Evolutionary conservation across 2,888 invertebrate genomes (phyloP), one percentile per base, ranked within the genome.

Genomic region (Nomada fabriciana): DNA sequence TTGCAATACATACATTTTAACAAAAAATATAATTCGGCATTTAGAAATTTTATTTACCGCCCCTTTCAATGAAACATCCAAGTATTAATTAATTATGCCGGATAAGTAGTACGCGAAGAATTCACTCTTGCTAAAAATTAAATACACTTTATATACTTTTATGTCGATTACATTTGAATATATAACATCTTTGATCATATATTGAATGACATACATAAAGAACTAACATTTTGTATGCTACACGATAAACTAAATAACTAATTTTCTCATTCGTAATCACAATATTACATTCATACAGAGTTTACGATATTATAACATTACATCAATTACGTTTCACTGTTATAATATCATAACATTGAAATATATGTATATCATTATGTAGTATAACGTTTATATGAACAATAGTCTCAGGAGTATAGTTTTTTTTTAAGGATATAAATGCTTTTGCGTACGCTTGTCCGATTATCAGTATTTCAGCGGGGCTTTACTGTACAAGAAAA

Each of bases 71-170:
- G 20, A 36, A 60, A 67, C 7, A n/a, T 55, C 1, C 10, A 55
- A n/a, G 53, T 53, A 53, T 20, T n/a, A 67, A 43, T 64, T 36
- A 67, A 74, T 53, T 20, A 13, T 36, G 53, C 23, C n/a, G 43
- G 15, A 25, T 42, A 50, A 25, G 13, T 43, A 25, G 43, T 52
- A 50, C 42, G 67, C 29, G 53, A 50, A 64, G 23, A 53, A 71
- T 55, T 52, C 53, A 7, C 43, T 18, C 47, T 76, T 79, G 59
- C 80, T 87, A 80, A 67, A 86, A 87, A 76, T 79, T 82, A 87
- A 87, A 86, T 76, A 79, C 67, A 72, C 59, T 79, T 80, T 80
- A 86, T 80, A 78, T 75, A 86, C 43, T 73, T 79, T 80, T 15
- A 29, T 61, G 23, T 80, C 43, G 78, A 55, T 83, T 83, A 83